Evolutionary conservation across 2,888 invertebrate species (phyloP).

Genomic region (Dynastes tityus): DNA sequence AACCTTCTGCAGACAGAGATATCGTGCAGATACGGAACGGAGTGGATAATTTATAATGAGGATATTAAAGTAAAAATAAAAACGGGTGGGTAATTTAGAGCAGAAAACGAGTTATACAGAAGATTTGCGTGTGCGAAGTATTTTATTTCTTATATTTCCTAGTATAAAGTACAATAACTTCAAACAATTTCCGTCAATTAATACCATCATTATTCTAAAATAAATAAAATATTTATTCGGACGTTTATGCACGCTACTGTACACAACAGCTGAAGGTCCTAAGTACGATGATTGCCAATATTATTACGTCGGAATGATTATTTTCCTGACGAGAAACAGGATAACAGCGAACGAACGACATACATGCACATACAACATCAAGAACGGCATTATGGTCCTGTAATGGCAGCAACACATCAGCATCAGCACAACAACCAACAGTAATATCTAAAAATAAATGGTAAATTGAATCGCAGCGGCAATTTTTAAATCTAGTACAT

Average conservation of each 20-base stretch:
- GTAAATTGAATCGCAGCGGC: constrained; percentile 65
- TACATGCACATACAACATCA: constrained; percentile 4
- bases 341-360: constrained; percentile 13
- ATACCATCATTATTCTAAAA: no score
- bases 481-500: constrained; percentile 71
- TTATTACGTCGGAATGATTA: constrained; percentile 9
- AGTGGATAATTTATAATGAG: no score
- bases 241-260: not conserved
- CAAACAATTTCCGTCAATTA: no score
- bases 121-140: no score
- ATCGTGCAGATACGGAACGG: no score
- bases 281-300: not conserved
- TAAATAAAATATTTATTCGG: not conserved
- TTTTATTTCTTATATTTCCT: no score
- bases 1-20: no score
- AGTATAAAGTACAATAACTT: no score
- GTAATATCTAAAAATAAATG: constrained; percentile 58
- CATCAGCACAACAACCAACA: constrained; percentile 34
- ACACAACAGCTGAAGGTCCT: not conserved
- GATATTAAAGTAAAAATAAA: no score
- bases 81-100: no score
- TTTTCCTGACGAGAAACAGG: constrained; percentile 38
- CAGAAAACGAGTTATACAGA: no score
- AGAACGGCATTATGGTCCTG: constrained; percentile 9
- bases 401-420: constrained; percentile 5